Evolutionary conservation across 2,888 invertebrate species (phyloP).

Genomic region (Drosophila quasianomalipes): DNA sequence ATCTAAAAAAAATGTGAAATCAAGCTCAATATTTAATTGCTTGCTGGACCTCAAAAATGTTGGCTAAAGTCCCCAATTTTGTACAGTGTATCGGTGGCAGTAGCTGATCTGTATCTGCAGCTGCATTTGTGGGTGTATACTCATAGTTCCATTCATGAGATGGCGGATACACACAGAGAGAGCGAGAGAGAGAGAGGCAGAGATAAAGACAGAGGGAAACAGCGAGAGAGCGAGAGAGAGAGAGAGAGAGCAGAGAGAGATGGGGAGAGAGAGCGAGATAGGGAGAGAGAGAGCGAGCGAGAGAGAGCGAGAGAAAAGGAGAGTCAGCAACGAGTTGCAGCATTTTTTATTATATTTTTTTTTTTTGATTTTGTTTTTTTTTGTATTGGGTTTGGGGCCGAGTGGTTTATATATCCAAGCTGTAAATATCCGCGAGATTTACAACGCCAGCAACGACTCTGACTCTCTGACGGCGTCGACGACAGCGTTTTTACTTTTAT

Average conservation of each 20-base stretch:
- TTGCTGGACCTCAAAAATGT: neutral
- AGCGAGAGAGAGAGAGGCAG: conserved; percentile 20
- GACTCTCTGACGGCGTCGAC: conserved; percentile 32
- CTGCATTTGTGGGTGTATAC: conserved; percentile 53
- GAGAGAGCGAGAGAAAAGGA: conserved; percentile 1
- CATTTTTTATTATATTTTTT: conserved; percentile 20
- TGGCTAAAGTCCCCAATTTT: neutral
- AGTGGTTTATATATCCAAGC: conserved; percentile 77
- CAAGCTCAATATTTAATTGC: neutral
- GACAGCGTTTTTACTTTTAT: conserved; percentile 14
- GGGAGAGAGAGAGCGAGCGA: neutral
- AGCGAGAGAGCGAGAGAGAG: no score
- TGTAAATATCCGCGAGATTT: conserved; percentile 85
- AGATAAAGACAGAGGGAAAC: conserved; percentile 17
- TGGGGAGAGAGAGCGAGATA: conserved; percentile 5
- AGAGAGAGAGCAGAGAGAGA: conserved; percentile 23
- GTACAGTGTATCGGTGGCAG: neutral
- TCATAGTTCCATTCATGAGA: conserved; percentile 43
- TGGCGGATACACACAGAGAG: conserved; percentile 45
- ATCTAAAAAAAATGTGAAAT: neutral
- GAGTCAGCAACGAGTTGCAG: conserved; percentile 37
- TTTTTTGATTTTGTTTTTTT: conserved; percentile 21
- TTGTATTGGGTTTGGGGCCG: conserved; percentile 14
- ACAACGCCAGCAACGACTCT: conserved; percentile 68
- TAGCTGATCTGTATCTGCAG: conserved; percentile 6